phyloP scores from a whole-genome alignment of 2,888 invertebrate species.

The Drosophila diplacantha region DNA sequence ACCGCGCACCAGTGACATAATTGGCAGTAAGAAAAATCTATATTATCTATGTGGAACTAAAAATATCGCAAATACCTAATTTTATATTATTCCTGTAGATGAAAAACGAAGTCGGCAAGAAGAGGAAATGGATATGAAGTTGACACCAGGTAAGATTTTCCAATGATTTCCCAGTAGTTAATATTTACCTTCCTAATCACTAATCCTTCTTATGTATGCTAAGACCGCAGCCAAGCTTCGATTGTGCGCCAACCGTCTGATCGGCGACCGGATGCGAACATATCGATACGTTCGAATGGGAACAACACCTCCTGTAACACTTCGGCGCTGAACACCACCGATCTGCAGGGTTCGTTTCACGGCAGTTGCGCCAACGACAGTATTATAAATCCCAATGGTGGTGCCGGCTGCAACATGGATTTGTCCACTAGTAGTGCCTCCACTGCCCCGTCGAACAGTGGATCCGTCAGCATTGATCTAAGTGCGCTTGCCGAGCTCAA shows the following conservation, averaged over 20 bases:
- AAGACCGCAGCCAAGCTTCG: constrained; percentile 76
- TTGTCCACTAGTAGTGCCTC: constrained; percentile 48
- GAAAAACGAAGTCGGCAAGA: constrained; percentile 76
- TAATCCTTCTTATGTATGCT: constrained; percentile 1
- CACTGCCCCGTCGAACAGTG: constrained; percentile 42
- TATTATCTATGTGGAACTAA: neutral
- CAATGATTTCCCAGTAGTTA: neutral
- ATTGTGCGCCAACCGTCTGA: constrained; percentile 78
- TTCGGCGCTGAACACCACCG: constrained; percentile 67
- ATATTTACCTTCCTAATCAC: no score
- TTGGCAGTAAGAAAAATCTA: constrained; percentile 61
- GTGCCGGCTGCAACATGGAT: constrained; percentile 41
- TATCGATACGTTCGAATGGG: constrained; percentile 73
- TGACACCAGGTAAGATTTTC: constrained; percentile 73
- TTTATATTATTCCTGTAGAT: constrained; percentile 27
- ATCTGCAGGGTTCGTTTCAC: constrained; percentile 68
- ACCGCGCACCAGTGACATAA: constrained; percentile 73
- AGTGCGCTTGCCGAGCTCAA: constrained; percentile 62
- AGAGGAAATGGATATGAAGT: constrained; percentile 75
- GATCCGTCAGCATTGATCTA: constrained; percentile 48
- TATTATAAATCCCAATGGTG: constrained; percentile 40
- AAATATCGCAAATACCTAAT: neutral
- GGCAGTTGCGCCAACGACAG: constrained; percentile 52
- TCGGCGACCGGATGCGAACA: constrained; percentile 76
- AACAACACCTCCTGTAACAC: constrained; percentile 69